phyloP scores from a whole-genome alignment of 2,888 invertebrate species.

The Leptothorax acervorum region DNA sequence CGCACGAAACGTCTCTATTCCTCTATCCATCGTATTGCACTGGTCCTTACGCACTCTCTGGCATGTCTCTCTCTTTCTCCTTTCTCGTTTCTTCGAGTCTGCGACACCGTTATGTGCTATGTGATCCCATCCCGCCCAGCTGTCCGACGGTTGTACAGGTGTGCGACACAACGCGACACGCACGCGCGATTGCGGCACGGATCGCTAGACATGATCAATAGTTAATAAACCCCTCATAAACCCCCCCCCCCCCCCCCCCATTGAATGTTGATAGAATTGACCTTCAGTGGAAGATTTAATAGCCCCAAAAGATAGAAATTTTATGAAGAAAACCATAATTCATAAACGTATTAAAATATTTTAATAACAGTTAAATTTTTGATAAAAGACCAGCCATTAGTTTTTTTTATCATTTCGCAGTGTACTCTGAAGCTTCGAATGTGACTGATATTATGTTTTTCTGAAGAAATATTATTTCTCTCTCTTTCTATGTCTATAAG shows the following conservation, averaged over 20 bases:
- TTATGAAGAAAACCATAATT: neutral
- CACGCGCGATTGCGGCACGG: neutral
- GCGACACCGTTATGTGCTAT: conserved; percentile 76
- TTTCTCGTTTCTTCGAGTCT: conserved; percentile 51
- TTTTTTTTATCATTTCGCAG: neutral
- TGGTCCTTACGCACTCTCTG: neutral
- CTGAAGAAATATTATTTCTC: neutral
- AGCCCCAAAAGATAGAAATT: neutral
- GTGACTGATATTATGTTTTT: neutral
- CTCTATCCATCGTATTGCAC: conserved; percentile 7
- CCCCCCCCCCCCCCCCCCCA: too few relatives aligned
- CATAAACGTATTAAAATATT: neutral
- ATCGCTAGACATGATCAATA: conserved; percentile 8
- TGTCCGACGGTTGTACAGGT: conserved; percentile 71
- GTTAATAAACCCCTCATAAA: neutral
- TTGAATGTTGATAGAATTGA: conserved; percentile 13
- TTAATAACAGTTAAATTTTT: neutral
- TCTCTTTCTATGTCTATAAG: too few relatives aligned
- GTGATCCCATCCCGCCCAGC: conserved; percentile 77
- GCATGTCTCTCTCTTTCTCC: conserved; percentile 25
- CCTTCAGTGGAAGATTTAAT: neutral
- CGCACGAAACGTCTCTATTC: neutral
- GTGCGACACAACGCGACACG: conserved; percentile 60
- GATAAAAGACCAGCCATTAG: neutral
- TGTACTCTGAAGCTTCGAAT: neutral